Evolutionary conservation across 1,140 invertebrate genomes (phyloP).

Genomic region (Pteromalus puparum): DNA sequence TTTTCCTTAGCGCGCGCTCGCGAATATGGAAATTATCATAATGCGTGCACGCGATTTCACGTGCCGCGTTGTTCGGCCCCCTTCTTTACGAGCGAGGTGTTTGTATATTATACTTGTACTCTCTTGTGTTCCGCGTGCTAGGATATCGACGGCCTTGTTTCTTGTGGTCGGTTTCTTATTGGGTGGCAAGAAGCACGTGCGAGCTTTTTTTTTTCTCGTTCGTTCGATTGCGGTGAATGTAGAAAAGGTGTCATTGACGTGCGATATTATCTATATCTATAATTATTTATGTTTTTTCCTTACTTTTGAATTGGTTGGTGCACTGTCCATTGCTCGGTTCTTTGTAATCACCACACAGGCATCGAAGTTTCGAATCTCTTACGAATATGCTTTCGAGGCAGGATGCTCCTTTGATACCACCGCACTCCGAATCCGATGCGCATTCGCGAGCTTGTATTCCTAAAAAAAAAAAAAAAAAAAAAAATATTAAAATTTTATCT

Average conservation of each 20-base stretch:
- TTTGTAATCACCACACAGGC: slow-evolving; percentile 81
- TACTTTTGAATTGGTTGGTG: slow-evolving; percentile 77
- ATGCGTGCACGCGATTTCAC: slow-evolving; percentile 41
- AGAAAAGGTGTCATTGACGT: no score
- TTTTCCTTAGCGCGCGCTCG: not conserved
- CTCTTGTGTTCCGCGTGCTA: not conserved
- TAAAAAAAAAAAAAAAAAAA: no score
- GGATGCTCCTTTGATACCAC: slow-evolving; percentile 79
- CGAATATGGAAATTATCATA: slow-evolving; percentile 28
- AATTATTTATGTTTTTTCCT: slow-evolving; percentile 1
- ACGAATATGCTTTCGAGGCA: slow-evolving; percentile 73
- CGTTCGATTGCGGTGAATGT: no score
- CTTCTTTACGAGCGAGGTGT: not conserved
- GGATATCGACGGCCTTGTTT: slow-evolving; percentile 27
- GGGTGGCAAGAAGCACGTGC: not conserved
- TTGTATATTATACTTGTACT: no score
- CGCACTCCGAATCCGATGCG: slow-evolving; percentile 78
- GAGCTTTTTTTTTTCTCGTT: no score
- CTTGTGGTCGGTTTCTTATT: not conserved
- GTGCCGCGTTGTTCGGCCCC: not conserved
- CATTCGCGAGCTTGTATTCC: slow-evolving; percentile 79
- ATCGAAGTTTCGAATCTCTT: slow-evolving; percentile 77
- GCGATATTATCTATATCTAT: no score
- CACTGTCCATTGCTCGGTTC: slow-evolving; percentile 80
- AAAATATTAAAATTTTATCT: no score